These are phyloP conservation scores for Drosophila rufa DNA, from an alignment of 1,140 invertebrate species.

Conservation along the genomic window DNA sequence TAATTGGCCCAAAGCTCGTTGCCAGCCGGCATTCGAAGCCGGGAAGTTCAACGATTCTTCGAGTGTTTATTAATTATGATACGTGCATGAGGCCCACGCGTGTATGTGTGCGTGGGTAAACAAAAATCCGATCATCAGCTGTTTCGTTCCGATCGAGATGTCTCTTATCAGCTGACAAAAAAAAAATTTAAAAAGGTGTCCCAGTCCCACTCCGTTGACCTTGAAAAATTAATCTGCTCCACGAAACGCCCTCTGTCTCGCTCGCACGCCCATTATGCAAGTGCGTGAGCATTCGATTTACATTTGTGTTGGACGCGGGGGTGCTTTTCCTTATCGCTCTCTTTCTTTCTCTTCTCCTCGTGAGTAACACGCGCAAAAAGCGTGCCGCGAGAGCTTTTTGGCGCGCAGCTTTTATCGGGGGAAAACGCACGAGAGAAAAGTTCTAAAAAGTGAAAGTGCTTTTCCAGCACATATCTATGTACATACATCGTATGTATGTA, in stretches of 20 bases:
- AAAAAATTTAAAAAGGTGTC: neutral
- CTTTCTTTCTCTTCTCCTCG: conserved; percentile 24
- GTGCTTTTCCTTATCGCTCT: conserved; percentile 41
- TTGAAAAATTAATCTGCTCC: conserved; percentile 49
- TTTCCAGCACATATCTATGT: conserved; percentile 38
- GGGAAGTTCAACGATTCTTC: conserved; percentile 41
- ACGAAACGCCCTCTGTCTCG: conserved; percentile 21
- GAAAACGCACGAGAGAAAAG: conserved; percentile 37
- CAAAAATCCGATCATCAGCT: conserved; percentile 72
- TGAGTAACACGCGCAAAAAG: conserved; percentile 47
- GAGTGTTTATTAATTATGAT: conserved; percentile 22
- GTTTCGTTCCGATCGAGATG: conserved; percentile 34
- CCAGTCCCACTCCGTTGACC: conserved; percentile 40
- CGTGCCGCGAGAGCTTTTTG: conserved; percentile 42
- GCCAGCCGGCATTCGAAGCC: conserved; percentile 28
- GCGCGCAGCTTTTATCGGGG: conserved; percentile 37
- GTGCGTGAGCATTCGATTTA: conserved; percentile 44
- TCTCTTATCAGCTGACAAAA: conserved; percentile 48
- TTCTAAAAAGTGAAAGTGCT: conserved; percentile 64
- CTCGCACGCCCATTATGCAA: conserved; percentile 50
- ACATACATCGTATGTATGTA: conserved; percentile 5
- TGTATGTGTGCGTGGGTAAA: conserved; percentile 49
- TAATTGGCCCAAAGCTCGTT: conserved; percentile 35
- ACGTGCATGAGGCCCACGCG: conserved; percentile 16
- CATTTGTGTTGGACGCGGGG: conserved; percentile 25